A percentile compares a stretch with the other conserved stretches of the same genome.
Evolutionary conservation across 2,888 invertebrate species (phyloP).

Genomic region (Papilio protenor): DNA sequence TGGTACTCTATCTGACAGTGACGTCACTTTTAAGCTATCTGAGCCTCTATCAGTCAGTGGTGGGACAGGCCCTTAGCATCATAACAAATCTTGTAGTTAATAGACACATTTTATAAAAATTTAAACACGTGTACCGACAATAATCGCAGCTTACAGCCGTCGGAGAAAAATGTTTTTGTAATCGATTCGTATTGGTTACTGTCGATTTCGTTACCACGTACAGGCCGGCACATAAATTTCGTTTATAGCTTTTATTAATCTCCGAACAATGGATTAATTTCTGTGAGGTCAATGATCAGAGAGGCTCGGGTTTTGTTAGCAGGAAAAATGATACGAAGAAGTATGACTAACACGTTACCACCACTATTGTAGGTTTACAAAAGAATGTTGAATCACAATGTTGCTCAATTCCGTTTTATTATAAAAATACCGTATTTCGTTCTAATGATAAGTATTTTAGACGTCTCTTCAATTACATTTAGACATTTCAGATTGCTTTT

Average conservation of each 20-base stretch:
- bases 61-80: no score
- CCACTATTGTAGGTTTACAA: constrained; percentile 15
- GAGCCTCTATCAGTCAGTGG: no score
- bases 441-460: neutral
- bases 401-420: constrained; percentile 11
- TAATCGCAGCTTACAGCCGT: constrained; percentile 48
- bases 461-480: no score
- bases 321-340: constrained; percentile 56
- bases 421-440: neutral
- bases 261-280: constrained; percentile 52
- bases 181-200: constrained; percentile 66
- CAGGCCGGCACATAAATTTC: constrained; percentile 46
- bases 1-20: no score
- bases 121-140: constrained; percentile 29
- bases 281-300: constrained; percentile 52
- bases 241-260: constrained; percentile 47
- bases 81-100: neutral
- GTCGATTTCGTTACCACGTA: constrained; percentile 53
- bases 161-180: constrained; percentile 53
- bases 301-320: constrained; percentile 46
- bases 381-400: constrained; percentile 37
- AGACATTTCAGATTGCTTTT: no score
- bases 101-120: neutral
- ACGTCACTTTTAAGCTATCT: no score
- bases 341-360: constrained; percentile 55